phyloP scores from a whole-genome alignment of 1,140 invertebrate genomes.

The Ceratitis capitata region DNA sequence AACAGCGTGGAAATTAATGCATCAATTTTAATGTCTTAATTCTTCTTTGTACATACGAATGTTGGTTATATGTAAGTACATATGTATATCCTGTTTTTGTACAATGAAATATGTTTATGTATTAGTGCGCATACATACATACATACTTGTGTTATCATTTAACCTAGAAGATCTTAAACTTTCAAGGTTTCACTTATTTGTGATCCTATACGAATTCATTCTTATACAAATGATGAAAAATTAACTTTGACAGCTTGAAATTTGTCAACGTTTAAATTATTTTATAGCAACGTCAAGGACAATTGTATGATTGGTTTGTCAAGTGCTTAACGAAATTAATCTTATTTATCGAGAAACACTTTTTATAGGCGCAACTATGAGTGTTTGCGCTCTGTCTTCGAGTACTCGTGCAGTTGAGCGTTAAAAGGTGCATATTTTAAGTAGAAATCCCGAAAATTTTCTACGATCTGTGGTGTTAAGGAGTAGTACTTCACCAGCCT shows the following conservation, averaged over 20 bases:
- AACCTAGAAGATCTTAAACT: neutral
- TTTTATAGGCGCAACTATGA: no score
- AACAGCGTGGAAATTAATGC: conserved; percentile 2
- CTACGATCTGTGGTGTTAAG: no score
- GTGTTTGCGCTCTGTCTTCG: no score
- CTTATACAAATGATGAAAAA: neutral
- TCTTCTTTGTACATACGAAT: neutral
- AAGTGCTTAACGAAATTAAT: neutral
- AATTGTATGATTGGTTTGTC: neutral
- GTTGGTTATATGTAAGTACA: neutral
- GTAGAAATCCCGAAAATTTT: no score
- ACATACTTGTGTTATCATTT: neutral
- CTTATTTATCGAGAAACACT: no score
- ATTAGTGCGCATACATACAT: neutral
- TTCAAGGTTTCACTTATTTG: neutral
- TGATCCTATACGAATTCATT: neutral
- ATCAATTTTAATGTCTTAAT: conserved; percentile 4
- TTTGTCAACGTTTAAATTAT: neutral
- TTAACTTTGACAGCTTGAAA: neutral
- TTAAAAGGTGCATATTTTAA: no score
- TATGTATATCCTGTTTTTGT: neutral
- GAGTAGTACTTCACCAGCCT: no score
- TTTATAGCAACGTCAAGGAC: neutral
- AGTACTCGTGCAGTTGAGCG: no score
- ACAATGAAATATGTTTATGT: neutral